Evolutionary conservation across 2,888 invertebrate species (phyloP).

Genomic region (Branchipolynoe longqiensis): DNA sequence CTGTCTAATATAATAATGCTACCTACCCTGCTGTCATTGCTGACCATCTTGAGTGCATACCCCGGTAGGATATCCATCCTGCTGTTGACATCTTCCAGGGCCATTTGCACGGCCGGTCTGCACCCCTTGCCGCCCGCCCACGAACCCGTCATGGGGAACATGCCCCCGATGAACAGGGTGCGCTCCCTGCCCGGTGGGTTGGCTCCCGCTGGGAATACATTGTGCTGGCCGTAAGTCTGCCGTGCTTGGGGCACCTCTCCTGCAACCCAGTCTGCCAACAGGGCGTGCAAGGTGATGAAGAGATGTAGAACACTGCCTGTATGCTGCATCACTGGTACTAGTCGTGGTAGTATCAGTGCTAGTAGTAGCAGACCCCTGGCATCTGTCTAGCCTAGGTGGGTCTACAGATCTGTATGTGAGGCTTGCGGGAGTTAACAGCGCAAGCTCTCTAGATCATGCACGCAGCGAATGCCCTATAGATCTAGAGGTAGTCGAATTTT

Average conservation of each 20-base stretch:
- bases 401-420: too few relatives aligned
- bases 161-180: constrained; percentile 87
- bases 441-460: too few relatives aligned
- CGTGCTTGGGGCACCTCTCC: constrained; percentile 11
- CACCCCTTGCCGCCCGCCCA: constrained; percentile 99
- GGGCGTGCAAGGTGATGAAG: too few relatives aligned
- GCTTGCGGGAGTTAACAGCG: too few relatives aligned
- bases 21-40: constrained; percentile 96
- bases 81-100: constrained; percentile 96
- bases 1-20: too few relatives aligned
- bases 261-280: not conserved
- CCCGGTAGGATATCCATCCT: constrained; percentile 93
- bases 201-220: constrained; percentile 12
- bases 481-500: too few relatives aligned
- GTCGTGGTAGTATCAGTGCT: too few relatives aligned
- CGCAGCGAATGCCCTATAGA: too few relatives aligned
- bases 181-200: constrained; percentile 33
- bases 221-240: constrained; percentile 10
- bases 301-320: too few relatives aligned
- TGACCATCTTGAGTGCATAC: constrained; percentile 93
- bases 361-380: too few relatives aligned
- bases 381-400: too few relatives aligned
- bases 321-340: too few relatives aligned
- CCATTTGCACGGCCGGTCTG: constrained; percentile 97
- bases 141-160: constrained; percentile 98